Conservation (phyloP, 2,888 invertebrate genomes). For the Pammene fasciana region DNA sequence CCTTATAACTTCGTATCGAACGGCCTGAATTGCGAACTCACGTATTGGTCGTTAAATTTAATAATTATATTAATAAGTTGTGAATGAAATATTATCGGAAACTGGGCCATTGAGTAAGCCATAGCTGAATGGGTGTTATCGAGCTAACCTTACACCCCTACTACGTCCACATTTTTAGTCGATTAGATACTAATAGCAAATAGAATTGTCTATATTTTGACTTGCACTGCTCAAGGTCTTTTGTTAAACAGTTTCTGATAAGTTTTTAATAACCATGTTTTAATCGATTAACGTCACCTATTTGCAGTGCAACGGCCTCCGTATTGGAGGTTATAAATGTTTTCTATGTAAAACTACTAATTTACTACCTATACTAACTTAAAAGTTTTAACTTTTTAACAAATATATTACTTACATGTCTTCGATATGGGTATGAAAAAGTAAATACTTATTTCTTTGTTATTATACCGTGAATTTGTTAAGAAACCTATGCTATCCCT, state of each 20-base stretch:
- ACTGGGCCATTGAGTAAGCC: slow-evolving; percentile 44
- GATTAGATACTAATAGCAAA: not conserved
- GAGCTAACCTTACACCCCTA: slow-evolving; percentile 42
- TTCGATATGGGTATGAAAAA: too few species aligned
- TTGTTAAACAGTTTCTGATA: not conserved
- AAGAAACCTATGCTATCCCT: too few species aligned
- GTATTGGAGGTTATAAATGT: too few species aligned
- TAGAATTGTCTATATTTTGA: not conserved
- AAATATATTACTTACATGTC: too few species aligned
- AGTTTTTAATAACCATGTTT: not conserved
- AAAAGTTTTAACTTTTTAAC: too few species aligned
- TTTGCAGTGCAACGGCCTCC: too few species aligned
- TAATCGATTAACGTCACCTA: too few species aligned
- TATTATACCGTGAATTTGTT: too few species aligned
- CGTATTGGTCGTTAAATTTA: slow-evolving; percentile 40
- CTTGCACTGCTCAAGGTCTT: not conserved
- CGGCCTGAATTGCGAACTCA: slow-evolving; percentile 28
- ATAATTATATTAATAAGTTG: slow-evolving; percentile 41
- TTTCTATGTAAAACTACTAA: too few species aligned
- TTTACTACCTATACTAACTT: too few species aligned
- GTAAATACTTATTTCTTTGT: too few species aligned
- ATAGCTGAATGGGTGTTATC: slow-evolving; percentile 40
- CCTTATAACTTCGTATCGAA: not conserved
- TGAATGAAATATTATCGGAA: slow-evolving; percentile 46
- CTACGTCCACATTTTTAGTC: slow-evolving; percentile 32